These are phyloP conservation scores for Haliaeetus leucogaster DNA, from an alignment of 2,113 vertebrate genomes.

Conservation along the genomic window DNA sequence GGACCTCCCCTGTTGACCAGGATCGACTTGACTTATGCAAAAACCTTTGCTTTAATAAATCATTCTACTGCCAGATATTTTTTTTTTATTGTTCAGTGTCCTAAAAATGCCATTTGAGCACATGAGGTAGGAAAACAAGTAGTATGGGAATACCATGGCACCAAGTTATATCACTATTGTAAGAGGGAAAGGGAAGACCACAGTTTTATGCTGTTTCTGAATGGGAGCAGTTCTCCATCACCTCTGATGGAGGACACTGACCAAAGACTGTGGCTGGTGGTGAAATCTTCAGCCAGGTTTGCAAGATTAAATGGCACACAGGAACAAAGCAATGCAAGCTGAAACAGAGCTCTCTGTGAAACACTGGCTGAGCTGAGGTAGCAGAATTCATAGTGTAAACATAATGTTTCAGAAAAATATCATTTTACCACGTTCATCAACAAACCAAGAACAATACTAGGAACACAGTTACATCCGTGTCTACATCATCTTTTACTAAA, in stretches of 20 bases:
- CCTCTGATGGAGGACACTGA: not conserved
- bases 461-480: not conserved
- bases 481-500: not conserved
- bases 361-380: not conserved
- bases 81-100: not conserved
- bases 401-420: not conserved
- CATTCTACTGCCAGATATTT: not conserved
- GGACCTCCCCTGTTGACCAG: too few species aligned
- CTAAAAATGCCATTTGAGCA: not conserved
- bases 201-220: not conserved
- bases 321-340: not conserved
- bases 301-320: not conserved
- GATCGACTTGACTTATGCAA: not conserved
- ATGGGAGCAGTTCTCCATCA: not conserved
- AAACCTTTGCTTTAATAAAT: not conserved
- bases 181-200: not conserved
- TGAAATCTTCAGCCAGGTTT: not conserved
- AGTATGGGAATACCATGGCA: not conserved
- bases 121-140: not conserved
- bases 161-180: not conserved
- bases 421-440: not conserved
- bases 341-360: not conserved
- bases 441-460: not conserved
- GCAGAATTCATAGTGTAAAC: not conserved
- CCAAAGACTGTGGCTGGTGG: not conserved